Conservation (phyloP, 2,113 vertebrate species). For the Furnarius figulus region DNA sequence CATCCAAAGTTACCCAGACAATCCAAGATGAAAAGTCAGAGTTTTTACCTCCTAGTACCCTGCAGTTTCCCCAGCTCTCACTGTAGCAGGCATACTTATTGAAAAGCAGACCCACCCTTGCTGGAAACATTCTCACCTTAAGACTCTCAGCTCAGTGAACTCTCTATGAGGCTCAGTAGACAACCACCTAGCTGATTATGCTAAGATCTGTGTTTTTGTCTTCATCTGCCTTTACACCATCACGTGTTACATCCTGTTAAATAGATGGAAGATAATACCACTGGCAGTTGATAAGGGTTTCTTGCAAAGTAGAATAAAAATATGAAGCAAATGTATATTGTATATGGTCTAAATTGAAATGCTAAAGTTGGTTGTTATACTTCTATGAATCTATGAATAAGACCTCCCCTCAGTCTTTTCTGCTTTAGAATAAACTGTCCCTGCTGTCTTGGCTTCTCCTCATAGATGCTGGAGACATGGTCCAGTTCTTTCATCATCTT, state of each 20-base stretch:
- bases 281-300: not conserved
- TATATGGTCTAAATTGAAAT: not conserved
- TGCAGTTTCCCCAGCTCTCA: not conserved
- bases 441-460: not conserved
- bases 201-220: not conserved
- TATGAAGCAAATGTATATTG: not conserved
- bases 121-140: not conserved
- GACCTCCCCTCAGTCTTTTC: not conserved
- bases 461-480: not conserved
- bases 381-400: not conserved
- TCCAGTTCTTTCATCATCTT: not conserved
- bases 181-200: not conserved
- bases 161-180: not conserved
- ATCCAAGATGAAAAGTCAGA: not conserved
- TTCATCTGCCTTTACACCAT: not conserved
- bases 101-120: not conserved
- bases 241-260: not conserved
- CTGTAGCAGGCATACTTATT: not conserved
- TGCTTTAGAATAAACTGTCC: not conserved
- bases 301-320: not conserved
- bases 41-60: not conserved
- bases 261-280: not conserved
- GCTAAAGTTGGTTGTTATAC: not conserved
- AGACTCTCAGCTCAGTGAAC: not conserved
- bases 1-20: not conserved